Evolutionary conservation across 2,113 vertebrate genomes (phyloP).

Genomic region (Cercopithecus mona): DNA sequence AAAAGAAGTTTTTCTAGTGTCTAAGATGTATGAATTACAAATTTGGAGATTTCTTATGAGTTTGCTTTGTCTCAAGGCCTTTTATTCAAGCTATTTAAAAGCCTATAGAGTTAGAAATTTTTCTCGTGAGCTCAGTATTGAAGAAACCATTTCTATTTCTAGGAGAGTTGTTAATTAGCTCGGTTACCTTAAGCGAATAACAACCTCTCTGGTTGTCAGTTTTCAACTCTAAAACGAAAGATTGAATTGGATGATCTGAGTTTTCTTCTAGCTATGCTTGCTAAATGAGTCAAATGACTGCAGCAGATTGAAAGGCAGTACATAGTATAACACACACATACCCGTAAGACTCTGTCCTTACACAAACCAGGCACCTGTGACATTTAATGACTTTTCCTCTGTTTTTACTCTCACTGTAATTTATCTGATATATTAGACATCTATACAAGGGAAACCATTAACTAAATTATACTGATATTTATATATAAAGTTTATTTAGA

Average conservation of each 20-base stretch:
- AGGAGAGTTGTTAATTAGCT: constrained; percentile 44
- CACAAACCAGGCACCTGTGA: background rate
- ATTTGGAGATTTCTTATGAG: background rate
- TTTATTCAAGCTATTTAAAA: constrained; percentile 53
- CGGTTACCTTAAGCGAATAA: constrained; percentile 60
- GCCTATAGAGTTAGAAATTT: constrained; percentile 22
- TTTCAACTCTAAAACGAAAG: constrained; percentile 48
- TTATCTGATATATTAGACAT: background rate
- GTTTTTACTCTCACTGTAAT: constrained; percentile 30
- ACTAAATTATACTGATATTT: constrained; percentile 44
- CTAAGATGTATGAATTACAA: background rate
- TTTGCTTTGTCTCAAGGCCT: background rate
- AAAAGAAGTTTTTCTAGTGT: background rate
- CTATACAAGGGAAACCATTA: constrained; percentile 31
- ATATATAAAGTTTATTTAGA: constrained; percentile 11
- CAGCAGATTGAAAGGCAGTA: constrained; percentile 6
- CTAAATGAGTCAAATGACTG: background rate
- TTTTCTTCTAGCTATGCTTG: constrained; percentile 15
- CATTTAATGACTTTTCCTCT: background rate
- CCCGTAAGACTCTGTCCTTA: background rate
- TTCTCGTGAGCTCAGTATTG: background rate
- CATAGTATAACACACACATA: background rate
- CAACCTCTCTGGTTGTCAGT: background rate
- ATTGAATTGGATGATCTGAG: background rate
- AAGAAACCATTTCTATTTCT: constrained; percentile 11